Conservation (phyloP, 2,888 invertebrate species). For the Vesta saturnalis region DNA sequence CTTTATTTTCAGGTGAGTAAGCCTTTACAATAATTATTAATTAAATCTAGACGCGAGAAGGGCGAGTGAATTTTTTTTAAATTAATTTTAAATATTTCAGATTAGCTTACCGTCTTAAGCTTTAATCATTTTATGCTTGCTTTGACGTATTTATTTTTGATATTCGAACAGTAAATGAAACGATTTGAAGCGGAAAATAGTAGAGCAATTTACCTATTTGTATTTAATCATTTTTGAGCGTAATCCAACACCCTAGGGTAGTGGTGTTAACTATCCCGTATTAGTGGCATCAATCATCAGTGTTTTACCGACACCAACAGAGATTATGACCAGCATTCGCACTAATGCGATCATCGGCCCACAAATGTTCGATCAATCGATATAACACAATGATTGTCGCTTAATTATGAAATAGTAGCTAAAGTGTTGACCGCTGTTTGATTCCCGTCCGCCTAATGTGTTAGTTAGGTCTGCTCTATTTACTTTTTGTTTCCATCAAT, state of each 20-base stretch:
- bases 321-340: slow-evolving; percentile 54
- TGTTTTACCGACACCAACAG: slow-evolving; percentile 52
- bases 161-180: no score
- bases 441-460: slow-evolving; percentile 57
- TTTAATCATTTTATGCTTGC: no score
- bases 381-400: slow-evolving; percentile 59
- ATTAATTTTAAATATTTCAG: no score
- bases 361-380: slow-evolving; percentile 56
- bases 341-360: slow-evolving; percentile 55
- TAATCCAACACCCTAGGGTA: slow-evolving; percentile 45
- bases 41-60: no score
- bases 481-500: no score
- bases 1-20: no score
- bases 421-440: slow-evolving; percentile 60
- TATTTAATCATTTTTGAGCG: slow-evolving; percentile 43
- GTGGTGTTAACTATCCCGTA: slow-evolving; percentile 47
- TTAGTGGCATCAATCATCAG: slow-evolving; percentile 56
- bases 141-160: no score
- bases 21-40: no score
- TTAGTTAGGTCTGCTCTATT: no score
- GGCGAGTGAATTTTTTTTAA: no score
- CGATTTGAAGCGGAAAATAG: background rate
- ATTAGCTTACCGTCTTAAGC: no score
- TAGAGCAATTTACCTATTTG: slow-evolving; percentile 4
- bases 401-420: slow-evolving; percentile 60